Conservation (phyloP, 2,113 vertebrate species). For the Felis chaus region DNA sequence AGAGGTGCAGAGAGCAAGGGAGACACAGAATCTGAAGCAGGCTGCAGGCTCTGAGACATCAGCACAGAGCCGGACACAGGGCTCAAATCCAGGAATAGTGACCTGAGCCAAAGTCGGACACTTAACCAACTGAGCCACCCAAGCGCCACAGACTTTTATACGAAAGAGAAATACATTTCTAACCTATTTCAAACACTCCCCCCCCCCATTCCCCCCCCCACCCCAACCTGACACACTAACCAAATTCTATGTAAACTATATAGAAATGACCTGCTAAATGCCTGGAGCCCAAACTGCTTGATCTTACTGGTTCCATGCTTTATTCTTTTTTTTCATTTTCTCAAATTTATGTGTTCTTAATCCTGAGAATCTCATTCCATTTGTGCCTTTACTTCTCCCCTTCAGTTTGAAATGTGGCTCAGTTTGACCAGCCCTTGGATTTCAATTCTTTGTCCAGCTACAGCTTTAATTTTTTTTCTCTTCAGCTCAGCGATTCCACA, state of each 20-base stretch:
- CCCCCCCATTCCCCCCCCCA: fast-evolving
- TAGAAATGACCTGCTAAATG: not conserved
- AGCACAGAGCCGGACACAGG: no score
- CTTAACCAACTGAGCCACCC: no score
- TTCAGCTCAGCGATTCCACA: not conserved
- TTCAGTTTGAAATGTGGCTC: not conserved
- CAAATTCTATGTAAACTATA: not conserved
- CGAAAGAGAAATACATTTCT: not conserved
- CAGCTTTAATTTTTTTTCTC: not conserved
- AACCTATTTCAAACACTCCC: not conserved
- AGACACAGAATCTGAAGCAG: no score
- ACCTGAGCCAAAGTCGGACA: no score
- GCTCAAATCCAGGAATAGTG: no score
- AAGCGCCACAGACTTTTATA: not conserved
- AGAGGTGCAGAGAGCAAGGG: no score
- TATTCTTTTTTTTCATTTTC: not conserved
- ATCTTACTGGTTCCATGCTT: not conserved
- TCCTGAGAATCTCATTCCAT: not conserved
- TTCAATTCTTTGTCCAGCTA: not conserved
- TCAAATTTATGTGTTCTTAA: not conserved
- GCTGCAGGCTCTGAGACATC: no score
- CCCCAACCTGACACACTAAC: not conserved
- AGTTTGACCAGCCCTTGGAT: not conserved
- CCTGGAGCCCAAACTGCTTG: not conserved
- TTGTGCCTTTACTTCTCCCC: not conserved